Evolutionary conservation across 2,888 invertebrate species (phyloP), one percentile per base, ranked within the genome.

Genomic region (Clostera curtula): DNA sequence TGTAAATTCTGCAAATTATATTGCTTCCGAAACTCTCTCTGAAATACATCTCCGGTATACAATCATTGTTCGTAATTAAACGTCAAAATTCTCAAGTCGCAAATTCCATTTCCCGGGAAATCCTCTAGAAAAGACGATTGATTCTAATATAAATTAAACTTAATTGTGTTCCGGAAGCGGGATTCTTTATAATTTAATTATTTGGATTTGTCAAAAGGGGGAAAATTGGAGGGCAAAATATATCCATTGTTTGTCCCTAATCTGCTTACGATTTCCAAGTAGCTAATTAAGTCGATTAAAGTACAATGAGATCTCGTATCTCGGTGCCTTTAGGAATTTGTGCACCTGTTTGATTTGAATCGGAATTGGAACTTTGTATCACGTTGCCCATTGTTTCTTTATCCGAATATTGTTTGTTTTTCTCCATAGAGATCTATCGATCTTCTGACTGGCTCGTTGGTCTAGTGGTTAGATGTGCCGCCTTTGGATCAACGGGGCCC

Each of bases 151-250:
- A 18, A 18, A 4, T 18, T 18, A 18, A 9, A 17, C n/a, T n/a
- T 18, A 5, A 1, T 12, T 3, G 20, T 20, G n/a, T 12, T 32
- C 9, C 32, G 21, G 20, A 34, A 19, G 19, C 29, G 31, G 28
- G 30, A 38, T 49, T 54, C 39, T 43, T 46, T 45, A 35, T 24
- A 40, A 51, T 46, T 47, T 38, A 42, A 54, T 51, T 44, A 50
- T 31, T 25, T 24, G 27, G 37, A 39, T 36, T 44, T 49, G 44
- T 44, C 44, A 45, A 43, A 40, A 30, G 30, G n/a, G 23, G 27
- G 24, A 23, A 34, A 25, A 13, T 31, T 24, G 27, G 28, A 29
- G 19, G 9, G 18, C 22, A 20, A 27, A 36, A 34, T 46, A 36
- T 35, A 34, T 39, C 27, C 39, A 26, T 51, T 47, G 48, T 52